Evolutionary conservation across 2,797 vertebrate genomes (phyloP).

Genomic region (Notoglanidium macrostoma): DNA sequence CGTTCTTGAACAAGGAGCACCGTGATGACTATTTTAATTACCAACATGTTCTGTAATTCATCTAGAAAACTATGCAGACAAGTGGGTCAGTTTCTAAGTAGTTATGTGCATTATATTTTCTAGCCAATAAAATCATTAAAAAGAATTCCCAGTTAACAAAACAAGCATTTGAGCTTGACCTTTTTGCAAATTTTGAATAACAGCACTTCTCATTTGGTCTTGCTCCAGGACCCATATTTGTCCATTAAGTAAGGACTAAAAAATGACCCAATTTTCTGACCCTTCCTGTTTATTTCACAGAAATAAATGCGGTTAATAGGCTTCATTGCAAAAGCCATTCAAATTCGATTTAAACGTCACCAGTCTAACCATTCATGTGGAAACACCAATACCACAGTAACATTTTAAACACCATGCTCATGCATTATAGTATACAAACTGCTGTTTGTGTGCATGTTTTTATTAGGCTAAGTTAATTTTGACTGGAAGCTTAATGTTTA

Average conservation of each 20-base stretch:
- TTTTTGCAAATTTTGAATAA: neutral
- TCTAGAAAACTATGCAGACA: neutral
- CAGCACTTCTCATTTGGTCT: slow-evolving; percentile 6
- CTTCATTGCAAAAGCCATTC: neutral
- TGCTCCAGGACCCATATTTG: neutral
- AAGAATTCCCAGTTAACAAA: neutral
- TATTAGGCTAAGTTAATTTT: neutral
- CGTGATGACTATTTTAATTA: neutral
- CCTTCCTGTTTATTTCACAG: neutral
- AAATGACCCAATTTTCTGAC: neutral
- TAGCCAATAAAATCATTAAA: neutral
- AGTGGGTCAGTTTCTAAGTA: slow-evolving; percentile 8
- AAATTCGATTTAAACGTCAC: neutral
- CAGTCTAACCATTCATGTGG: neutral
- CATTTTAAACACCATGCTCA: neutral
- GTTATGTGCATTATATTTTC: neutral
- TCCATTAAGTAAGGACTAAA: neutral
- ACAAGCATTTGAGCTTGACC: too few relatives aligned
- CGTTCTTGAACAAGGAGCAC: slow-evolving; percentile 1
- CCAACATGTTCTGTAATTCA: neutral
- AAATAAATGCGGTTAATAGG: neutral
- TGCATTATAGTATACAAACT: neutral
- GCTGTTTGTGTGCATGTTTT: neutral
- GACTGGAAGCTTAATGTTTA: neutral
- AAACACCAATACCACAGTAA: neutral